Evolutionary conservation across 64 coral and sea anemone genomes (phyloP), one percentile per base, ranked within the genome.

Genomic region (Dendronephthya gigantea): DNA sequence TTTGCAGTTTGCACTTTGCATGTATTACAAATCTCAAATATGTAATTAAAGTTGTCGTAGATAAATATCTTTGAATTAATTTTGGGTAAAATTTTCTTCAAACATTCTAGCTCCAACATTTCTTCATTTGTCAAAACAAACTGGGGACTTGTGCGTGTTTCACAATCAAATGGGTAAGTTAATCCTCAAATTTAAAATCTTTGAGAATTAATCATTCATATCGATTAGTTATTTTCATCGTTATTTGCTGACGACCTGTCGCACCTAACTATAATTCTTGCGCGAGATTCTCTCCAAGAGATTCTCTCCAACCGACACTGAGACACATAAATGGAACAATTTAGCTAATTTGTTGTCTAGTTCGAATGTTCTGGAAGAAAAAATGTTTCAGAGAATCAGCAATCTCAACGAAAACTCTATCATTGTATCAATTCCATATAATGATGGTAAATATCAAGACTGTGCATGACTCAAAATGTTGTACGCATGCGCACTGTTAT

Each of bases 331-430:
- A n/a, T 0, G 19, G 7, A 19, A 13, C 25, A 62, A n/a, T n/a
- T 22, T 2, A 23, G 19, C 25, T 5, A 62, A 36, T 79, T 39
- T 19, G 34, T 35, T 5, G 10, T 79, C 29, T 35, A 79, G 72
- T 12, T 14, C 72, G 22, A 34, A 79, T 28, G 22, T 36, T 33
- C 9, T 79, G 7, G 15, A 34, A 30, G 32, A 34, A 34, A 79
- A 79, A 36, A 36, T 79, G 72, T 35, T 79, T 79, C 72, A 79
- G 36, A 79, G 72, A 34, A 34, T 79, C 16, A 79, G 72, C 72
- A 79, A 34, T 15, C 12, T 79, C 36, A 36, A 34, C 19, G 17
- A 8, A 39, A 39, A 79, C 37, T 9, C 30, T 17, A 39, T 34
- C 72, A 39, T 79, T 33, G 72, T 79, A 79, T 79, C 72, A 79